Evolutionary conservation across 2,888 invertebrate species (phyloP), one percentile per base, ranked within the genome.

Genomic region (Furcula furcula): DNA sequence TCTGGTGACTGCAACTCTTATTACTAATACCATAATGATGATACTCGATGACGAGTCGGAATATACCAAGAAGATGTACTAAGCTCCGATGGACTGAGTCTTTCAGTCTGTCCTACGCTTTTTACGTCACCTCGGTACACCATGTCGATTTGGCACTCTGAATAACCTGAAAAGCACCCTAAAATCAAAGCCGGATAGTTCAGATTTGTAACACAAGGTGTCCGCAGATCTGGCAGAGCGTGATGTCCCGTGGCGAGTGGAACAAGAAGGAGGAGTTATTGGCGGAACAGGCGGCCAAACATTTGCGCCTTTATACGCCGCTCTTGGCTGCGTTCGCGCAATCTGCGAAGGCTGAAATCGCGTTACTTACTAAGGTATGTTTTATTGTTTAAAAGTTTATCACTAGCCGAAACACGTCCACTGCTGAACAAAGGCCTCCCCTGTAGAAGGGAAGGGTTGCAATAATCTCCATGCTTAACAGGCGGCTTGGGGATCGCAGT

Each of bases 241-340:
- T 98, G 63, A 98, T 98, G 98, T 93, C 94, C 33, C 94, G 96
- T 65, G 96, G 97, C 40, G 98, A 98, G 86, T 98, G 98, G 98
- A 98, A 98, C 87, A 98, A 98, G 87, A 98, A 98, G 77, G 98
- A 98, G 80, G 98, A 98, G 81, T 85, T 98, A 62, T 93, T 98
- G 50, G 97, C 98, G 30, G 98, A 98, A 72, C 98, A 98, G 86
- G 98, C 98, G 31, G 92, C 97, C 31, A 95, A 96, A 79, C 96
- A 97, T 86, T 91, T 94, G 69, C 95, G 96, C 65, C 92, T 92
- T 64, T 98, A 96, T 86, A 94, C 97, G 52, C 92, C 94, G 40
- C 89, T 98, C 58, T 92, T 98, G 72, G 94, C 94, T 49, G 95
- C 96, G 16, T 97, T 98, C 68, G 94, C 97, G 58, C 93, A 94